A percentile compares a stretch with the other conserved stretches of the same genome.
Evolutionary conservation across 2,797 vertebrate genomes (phyloP).

Genomic region (Babyrousa celebensis): DNA sequence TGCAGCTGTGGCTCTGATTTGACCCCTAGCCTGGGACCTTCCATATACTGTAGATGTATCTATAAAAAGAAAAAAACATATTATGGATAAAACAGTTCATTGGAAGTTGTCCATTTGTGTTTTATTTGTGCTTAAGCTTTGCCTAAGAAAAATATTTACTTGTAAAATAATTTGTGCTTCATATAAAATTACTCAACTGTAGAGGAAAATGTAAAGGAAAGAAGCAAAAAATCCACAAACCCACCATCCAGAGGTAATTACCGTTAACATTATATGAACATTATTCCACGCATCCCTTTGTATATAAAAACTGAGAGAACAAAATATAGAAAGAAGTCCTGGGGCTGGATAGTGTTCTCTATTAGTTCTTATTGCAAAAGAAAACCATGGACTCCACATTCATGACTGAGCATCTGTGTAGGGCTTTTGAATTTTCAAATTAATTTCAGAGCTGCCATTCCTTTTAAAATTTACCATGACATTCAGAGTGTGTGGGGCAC

Average conservation of each 20-base stretch:
- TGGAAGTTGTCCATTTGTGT: neutral
- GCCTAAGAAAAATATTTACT: neutral
- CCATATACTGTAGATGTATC: too few relatives aligned
- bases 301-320: neutral
- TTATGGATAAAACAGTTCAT: neutral
- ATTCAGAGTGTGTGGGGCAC: neutral
- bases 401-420: neutral
- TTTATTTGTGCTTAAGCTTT: constrained; percentile 51
- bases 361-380: neutral
- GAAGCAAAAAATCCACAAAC: neutral
- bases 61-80: too few relatives aligned
- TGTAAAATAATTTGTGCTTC: neutral
- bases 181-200: neutral
- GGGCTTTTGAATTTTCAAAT: constrained; percentile 16
- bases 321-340: constrained; percentile 8
- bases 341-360: neutral
- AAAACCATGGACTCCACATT: neutral
- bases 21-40: too few relatives aligned
- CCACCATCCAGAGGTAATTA: neutral
- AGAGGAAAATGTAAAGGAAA: neutral
- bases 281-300: constrained; percentile 17
- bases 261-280: neutral
- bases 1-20: too few relatives aligned
- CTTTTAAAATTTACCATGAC: constrained; percentile 32
- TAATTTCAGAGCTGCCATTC: constrained; percentile 6